phyloP scores from a whole-genome alignment of 2,888 invertebrate genomes.

The Lutraria lutraria region DNA sequence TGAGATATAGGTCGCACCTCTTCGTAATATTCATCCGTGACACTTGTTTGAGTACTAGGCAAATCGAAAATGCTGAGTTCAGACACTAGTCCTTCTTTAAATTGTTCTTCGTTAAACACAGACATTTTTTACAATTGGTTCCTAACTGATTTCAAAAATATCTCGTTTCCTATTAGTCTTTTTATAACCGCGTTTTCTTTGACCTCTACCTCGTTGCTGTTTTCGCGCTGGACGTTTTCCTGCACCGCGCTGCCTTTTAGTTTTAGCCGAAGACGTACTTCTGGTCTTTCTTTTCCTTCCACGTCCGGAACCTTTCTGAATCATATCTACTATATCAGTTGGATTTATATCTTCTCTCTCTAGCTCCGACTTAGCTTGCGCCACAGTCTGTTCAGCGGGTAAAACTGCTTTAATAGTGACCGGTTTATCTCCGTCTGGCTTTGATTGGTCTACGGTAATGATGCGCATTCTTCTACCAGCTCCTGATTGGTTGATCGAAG shows the following conservation, averaged over 20 bases:
- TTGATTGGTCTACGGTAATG: slow-evolving; percentile 42
- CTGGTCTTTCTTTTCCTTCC: slow-evolving; percentile 33
- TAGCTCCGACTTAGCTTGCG: slow-evolving; percentile 56
- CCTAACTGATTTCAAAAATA: slow-evolving; percentile 54
- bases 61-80: slow-evolving; percentile 37
- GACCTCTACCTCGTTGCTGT: slow-evolving; percentile 25
- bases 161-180: slow-evolving; percentile 29
- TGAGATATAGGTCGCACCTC: slow-evolving; percentile 62
- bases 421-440: slow-evolving; percentile 14
- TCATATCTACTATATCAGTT: slow-evolving; percentile 2
- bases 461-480: slow-evolving; percentile 41
- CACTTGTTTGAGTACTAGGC: slow-evolving; percentile 66
- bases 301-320: slow-evolving; percentile 29
- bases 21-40: slow-evolving; percentile 58
- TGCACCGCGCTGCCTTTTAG: background rate
- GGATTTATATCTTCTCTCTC: slow-evolving; percentile 60
- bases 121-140: no score
- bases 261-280: background rate
- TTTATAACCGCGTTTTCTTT: background rate
- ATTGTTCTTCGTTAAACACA: slow-evolving; percentile 55
- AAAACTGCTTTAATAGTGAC: slow-evolving; percentile 55
- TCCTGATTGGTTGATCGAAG: slow-evolving; percentile 41
- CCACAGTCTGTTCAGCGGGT: slow-evolving; percentile 57
- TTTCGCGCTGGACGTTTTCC: slow-evolving; percentile 24
- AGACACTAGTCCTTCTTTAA: slow-evolving; percentile 60